These are phyloP conservation scores for Hiodon tergisus DNA, from an alignment of 2,113 vertebrate species.

Conservation along the genomic window DNA sequence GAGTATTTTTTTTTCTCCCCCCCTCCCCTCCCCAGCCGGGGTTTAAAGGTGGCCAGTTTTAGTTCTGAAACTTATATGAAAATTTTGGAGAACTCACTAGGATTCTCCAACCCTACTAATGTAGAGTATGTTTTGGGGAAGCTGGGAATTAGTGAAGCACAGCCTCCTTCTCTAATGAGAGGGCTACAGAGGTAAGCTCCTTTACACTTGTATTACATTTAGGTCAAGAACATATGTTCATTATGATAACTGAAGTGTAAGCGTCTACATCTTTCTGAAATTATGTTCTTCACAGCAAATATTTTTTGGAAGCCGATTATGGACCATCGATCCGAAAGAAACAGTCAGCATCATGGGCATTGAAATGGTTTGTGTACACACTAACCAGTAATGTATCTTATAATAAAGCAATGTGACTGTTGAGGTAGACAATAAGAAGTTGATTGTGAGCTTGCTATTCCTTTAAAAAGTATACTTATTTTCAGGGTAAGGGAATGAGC, in stretches of 20 bases:
- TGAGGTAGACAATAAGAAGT: background rate
- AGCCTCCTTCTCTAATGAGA: constrained; percentile 91
- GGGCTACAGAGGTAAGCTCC: constrained; percentile 83
- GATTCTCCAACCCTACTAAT: constrained; percentile 88
- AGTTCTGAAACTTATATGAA: constrained; percentile 75
- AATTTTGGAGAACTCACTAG: constrained; percentile 74
- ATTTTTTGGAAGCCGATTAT: constrained; percentile 86
- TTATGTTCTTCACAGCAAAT: constrained; percentile 65
- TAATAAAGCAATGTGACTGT: background rate
- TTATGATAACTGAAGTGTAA: background rate
- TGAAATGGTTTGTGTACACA: constrained; percentile 77
- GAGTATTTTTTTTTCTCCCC: background rate
- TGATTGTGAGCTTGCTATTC: background rate
- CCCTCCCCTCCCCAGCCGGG: constrained; percentile 57
- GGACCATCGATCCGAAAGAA: constrained; percentile 81
- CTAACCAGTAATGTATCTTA: background rate
- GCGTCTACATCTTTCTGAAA: background rate
- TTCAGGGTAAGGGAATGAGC: background rate
- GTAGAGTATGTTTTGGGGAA: constrained; percentile 85
- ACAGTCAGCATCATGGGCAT: constrained; percentile 90
- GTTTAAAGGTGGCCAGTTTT: constrained; percentile 66
- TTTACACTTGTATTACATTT: constrained; percentile 7
- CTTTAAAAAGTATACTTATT: background rate
- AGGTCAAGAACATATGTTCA: background rate
- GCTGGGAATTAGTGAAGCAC: constrained; percentile 80